phyloP scores from a whole-genome alignment of 2,797 vertebrate genomes.

The Brachymystax lenok region DNA sequence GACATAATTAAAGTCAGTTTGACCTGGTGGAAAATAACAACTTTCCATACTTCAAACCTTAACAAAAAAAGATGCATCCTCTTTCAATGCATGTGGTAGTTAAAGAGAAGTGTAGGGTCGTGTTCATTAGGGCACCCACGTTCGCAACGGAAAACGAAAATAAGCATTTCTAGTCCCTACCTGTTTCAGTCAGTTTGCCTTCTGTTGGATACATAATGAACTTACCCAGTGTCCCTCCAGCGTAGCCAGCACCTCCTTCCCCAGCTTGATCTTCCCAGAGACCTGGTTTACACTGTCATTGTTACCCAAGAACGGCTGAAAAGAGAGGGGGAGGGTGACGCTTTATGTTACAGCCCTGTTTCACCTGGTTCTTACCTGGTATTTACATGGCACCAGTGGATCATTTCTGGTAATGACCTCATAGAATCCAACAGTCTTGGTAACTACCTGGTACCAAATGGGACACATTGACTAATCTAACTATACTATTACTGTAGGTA shows the following conservation, averaged over 20 bases:
- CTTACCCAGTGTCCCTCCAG: constrained; percentile 97
- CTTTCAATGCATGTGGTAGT: too few relatives aligned
- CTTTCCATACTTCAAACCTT: background rate
- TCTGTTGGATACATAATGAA: background rate
- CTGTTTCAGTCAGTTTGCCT: background rate
- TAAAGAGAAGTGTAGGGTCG: too few relatives aligned
- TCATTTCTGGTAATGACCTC: background rate
- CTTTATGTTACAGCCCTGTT: background rate
- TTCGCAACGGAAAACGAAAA: background rate
- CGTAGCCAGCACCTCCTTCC: constrained; percentile 94
- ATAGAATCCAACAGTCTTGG: background rate
- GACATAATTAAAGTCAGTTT: background rate
- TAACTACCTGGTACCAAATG: background rate
- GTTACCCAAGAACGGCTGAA: constrained; percentile 94
- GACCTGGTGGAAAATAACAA: too few relatives aligned
- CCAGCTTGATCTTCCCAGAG: constrained; percentile 94
- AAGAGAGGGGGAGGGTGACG: background rate
- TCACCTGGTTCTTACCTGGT: background rate
- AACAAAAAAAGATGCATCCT: too few relatives aligned
- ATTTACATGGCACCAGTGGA: background rate
- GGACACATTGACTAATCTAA: background rate
- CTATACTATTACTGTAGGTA: background rate
- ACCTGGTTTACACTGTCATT: constrained; percentile 95
- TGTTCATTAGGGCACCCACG: background rate
- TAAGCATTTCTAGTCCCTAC: background rate